Evolutionary conservation across 1,140 invertebrate genomes (phyloP).

Genomic region (Cataglyphis hispanica): DNA sequence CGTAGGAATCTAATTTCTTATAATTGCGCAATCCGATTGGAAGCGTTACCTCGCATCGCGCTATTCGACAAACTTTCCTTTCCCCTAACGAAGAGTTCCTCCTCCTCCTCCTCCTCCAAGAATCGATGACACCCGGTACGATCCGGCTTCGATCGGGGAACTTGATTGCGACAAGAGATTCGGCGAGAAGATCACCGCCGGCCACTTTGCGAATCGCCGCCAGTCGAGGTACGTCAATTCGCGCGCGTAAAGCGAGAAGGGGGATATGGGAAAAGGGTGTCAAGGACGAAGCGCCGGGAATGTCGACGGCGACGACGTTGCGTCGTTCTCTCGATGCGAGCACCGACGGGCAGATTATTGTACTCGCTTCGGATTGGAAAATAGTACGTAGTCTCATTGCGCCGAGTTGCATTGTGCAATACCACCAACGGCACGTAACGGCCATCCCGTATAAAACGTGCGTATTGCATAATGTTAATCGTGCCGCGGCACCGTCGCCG

Average conservation of each 20-base stretch:
- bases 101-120: background rate
- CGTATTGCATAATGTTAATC: slow-evolving; percentile 67
- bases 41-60: background rate
- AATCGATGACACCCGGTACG: background rate
- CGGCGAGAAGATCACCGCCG: slow-evolving; percentile 66
- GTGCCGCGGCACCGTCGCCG: slow-evolving; percentile 77
- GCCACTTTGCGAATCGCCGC: slow-evolving; percentile 65
- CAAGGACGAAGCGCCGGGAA: slow-evolving; percentile 78
- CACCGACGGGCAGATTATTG: slow-evolving; percentile 35
- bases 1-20: slow-evolving; percentile 69
- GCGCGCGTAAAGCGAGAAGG: slow-evolving; percentile 34
- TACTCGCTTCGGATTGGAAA: slow-evolving; percentile 68
- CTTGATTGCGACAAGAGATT: slow-evolving; percentile 47
- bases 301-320: background rate
- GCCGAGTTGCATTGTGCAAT: slow-evolving; percentile 65
- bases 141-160: background rate
- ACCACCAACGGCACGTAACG: slow-evolving; percentile 46
- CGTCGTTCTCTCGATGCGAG: background rate
- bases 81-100: slow-evolving; percentile 9
- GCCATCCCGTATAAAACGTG: slow-evolving; percentile 44
- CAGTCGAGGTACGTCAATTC: slow-evolving; percentile 63
- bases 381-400: slow-evolving; percentile 54
- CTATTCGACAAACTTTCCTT: slow-evolving; percentile 68
- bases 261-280: slow-evolving; percentile 76
- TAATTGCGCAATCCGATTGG: slow-evolving; percentile 58